Evolutionary conservation across 2,888 invertebrate species (phyloP).

Genomic region (Criorhina ranunculi): DNA sequence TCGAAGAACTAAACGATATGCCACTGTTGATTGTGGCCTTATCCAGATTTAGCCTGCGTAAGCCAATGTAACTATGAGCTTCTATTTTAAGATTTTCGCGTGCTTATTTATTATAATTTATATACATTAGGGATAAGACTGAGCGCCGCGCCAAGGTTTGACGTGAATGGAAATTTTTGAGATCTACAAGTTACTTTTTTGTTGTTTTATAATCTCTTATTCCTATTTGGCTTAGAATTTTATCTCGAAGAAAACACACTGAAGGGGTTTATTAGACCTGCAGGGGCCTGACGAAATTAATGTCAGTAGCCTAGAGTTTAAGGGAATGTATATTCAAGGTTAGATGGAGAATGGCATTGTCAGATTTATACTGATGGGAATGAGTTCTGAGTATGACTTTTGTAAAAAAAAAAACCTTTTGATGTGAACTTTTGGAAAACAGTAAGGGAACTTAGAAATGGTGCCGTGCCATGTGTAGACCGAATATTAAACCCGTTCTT

Average conservation of each 20-base stretch:
- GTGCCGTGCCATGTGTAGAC: no score
- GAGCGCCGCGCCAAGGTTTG: background rate
- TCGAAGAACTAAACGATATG: constrained; percentile 4
- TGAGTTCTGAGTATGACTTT: no score
- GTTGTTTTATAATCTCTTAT: background rate
- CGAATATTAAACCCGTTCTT: no score
- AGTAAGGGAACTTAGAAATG: no score
- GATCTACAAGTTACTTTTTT: background rate
- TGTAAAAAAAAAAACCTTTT: no score
- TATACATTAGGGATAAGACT: background rate
- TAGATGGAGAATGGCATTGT: background rate
- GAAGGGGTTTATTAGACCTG: background rate
- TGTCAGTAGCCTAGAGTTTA: background rate
- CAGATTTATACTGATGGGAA: no score
- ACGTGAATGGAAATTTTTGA: constrained; percentile 26
- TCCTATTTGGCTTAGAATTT: background rate
- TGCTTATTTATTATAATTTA: constrained; percentile 32
- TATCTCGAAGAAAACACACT: background rate
- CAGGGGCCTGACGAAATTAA: background rate
- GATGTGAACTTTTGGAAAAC: no score
- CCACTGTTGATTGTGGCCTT: constrained; percentile 3
- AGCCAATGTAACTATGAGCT: background rate
- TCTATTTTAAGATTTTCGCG: constrained; percentile 25
- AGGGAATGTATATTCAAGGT: background rate
- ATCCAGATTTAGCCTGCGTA: constrained; percentile 32